Conservation (phyloP, 92 coral and sea anemone genomes). For the Porites evermanni region DNA sequence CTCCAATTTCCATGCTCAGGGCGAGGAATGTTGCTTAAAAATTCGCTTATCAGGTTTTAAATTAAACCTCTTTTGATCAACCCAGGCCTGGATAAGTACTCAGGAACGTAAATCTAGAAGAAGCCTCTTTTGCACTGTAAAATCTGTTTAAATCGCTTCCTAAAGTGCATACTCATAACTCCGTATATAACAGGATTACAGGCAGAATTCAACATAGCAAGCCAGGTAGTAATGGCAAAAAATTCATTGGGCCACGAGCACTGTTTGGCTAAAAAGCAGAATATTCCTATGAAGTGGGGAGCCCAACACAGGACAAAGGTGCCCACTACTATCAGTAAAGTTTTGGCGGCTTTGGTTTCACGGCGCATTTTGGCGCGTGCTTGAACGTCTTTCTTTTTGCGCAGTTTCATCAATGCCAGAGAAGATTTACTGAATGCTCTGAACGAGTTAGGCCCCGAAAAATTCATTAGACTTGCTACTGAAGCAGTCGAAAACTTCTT, state of each 20-base stretch:
- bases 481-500: slow-evolving; percentile 25
- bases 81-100: neutral
- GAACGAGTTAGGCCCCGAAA: slow-evolving; percentile 23
- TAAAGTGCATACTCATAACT: slow-evolving; percentile 87
- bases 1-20: no score
- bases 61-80: no score
- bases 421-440: slow-evolving; percentile 49
- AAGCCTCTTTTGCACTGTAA: slow-evolving; percentile 75
- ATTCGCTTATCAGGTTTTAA: no score
- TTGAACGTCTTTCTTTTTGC: slow-evolving; percentile 37
- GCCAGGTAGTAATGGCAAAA: slow-evolving; percentile 88
- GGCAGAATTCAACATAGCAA: slow-evolving; percentile 91
- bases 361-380: slow-evolving; percentile 61
- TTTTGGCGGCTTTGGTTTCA: slow-evolving; percentile 85
- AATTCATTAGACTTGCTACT: neutral
- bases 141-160: slow-evolving; percentile 84
- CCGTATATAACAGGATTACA: slow-evolving; percentile 92
- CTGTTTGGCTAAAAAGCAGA: slow-evolving; percentile 62
- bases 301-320: slow-evolving; percentile 85
- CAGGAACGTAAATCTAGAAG: slow-evolving; percentile 36
- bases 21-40: no score
- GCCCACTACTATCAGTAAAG: slow-evolving; percentile 80
- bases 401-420: slow-evolving; percentile 26
- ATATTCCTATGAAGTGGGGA: slow-evolving; percentile 88
- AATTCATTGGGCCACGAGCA: slow-evolving; percentile 83